A percentile compares a stretch with the other conserved stretches of the same genome.
phyloP scores from a whole-genome alignment of 2,113 vertebrate species.

The Balaeniceps rex region DNA sequence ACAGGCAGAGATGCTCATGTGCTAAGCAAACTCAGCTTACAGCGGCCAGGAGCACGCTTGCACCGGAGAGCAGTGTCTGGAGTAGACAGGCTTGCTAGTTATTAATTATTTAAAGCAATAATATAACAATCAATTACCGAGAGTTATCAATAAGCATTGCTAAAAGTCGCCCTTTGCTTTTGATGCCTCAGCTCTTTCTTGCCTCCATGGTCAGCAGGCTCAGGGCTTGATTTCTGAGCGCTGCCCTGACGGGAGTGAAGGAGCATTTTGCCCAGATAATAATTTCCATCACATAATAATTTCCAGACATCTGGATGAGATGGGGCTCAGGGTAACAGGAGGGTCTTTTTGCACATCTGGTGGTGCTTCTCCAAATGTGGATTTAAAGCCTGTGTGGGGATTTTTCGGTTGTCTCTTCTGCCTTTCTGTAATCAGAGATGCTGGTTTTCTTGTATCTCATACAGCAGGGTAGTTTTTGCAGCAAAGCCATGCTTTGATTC shows the following conservation, averaged over 20 bases:
- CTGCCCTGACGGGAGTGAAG: background rate
- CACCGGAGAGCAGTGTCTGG: background rate
- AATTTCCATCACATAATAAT: background rate
- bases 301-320: background rate
- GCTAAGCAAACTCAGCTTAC: background rate
- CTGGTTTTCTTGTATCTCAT: background rate
- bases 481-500: background rate
- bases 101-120: background rate
- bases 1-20: background rate
- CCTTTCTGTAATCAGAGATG: background rate
- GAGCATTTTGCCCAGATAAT: background rate
- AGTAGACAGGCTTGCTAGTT: background rate
- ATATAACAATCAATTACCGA: background rate
- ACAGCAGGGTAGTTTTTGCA: background rate
- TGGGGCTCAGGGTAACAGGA: background rate
- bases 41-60: background rate
- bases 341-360: background rate
- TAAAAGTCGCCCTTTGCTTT: background rate
- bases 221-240: background rate
- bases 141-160: background rate
- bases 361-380: background rate
- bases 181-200: background rate
- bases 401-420: background rate
- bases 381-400: background rate
- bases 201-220: background rate